phyloP scores from a whole-genome alignment of 1,140 invertebrate genomes.

The Metopolophium dirhodum region DNA sequence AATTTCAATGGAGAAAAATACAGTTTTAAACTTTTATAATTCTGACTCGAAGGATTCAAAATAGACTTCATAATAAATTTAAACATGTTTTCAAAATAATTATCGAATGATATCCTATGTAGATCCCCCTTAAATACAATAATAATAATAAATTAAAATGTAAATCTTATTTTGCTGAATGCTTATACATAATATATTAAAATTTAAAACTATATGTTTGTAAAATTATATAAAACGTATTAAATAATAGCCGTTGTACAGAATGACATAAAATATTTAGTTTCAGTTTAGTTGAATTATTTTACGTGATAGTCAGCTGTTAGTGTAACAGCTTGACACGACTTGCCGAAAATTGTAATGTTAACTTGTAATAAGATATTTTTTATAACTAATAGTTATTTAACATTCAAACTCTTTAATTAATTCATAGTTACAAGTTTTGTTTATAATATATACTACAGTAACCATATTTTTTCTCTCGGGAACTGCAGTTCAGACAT shows the following conservation, averaged over 20 bases:
- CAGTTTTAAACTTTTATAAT: no score
- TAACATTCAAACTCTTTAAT: slow-evolving; percentile 43
- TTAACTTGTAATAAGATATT: slow-evolving; percentile 26
- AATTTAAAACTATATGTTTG: background rate
- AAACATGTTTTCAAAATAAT: no score
- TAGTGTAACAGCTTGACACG: slow-evolving; percentile 41
- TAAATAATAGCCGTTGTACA: background rate
- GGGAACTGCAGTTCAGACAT: background rate
- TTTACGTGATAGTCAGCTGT: slow-evolving; percentile 1
- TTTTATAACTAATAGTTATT: slow-evolving; percentile 43
- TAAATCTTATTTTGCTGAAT: background rate
- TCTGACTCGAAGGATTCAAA: no score
- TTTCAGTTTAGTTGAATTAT: slow-evolving; percentile 19
- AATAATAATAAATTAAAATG: background rate
- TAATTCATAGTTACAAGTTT: slow-evolving; percentile 40
- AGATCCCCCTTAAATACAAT: no score
- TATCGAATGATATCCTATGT: no score
- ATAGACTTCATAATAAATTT: no score
- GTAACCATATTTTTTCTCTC: background rate
- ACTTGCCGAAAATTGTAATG: slow-evolving; percentile 36
- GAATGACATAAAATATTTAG: background rate
- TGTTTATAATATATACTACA: slow-evolving; percentile 29
- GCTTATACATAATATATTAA: background rate
- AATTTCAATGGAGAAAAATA: no score
- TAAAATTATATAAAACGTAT: background rate